Percentiles rank a stretch among this genome's conserved stretches.
These are phyloP conservation scores for Bradysia coprophila DNA, from an alignment of 1,140 invertebrate genomes.

Conservation along the genomic window DNA sequence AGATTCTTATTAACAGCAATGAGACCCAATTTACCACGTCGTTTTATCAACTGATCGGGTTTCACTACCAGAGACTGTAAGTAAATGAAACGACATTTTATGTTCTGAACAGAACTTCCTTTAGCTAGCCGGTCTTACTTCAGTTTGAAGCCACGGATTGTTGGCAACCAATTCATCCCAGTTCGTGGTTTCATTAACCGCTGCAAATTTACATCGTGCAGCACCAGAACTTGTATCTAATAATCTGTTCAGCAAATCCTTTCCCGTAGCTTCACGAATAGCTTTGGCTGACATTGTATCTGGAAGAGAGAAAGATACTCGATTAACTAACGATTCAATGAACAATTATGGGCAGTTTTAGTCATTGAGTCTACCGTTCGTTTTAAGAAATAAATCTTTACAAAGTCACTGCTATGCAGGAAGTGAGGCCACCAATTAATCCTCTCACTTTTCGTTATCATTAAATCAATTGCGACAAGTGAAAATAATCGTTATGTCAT, in stretches of 20 bases:
- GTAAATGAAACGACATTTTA: conserved; percentile 4
- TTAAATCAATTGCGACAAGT: too few relatives aligned
- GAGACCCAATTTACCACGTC: conserved; percentile 89
- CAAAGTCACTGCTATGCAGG: too few relatives aligned
- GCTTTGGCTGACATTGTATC: conserved; percentile 99
- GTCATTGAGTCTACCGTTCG: too few relatives aligned
- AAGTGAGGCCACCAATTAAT: too few relatives aligned
- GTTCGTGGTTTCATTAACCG: conserved; percentile 58
- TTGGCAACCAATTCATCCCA: conserved; percentile 57
- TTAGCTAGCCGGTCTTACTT: too few relatives aligned
- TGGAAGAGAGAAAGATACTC: too few relatives aligned
- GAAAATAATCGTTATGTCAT: too few relatives aligned
- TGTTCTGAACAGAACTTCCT: too few relatives aligned
- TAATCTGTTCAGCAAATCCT: conserved; percentile 78
- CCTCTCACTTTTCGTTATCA: too few relatives aligned
- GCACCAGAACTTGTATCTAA: conserved; percentile 45
- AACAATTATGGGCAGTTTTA: too few relatives aligned
- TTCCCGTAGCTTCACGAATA: conserved; percentile 90
- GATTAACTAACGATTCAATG: too few relatives aligned
- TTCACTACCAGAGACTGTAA: conserved; percentile 84
- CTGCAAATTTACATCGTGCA: conserved; percentile 64
- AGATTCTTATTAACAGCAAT: conserved; percentile 87
- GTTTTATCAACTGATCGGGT: conserved; percentile 96
- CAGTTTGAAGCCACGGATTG: conserved; percentile 73
- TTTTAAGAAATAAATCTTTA: too few relatives aligned